Evolutionary conservation across 2,113 vertebrate genomes (phyloP), one percentile per base, ranked within the genome.

Genomic region (Oceanodroma tethys): DNA sequence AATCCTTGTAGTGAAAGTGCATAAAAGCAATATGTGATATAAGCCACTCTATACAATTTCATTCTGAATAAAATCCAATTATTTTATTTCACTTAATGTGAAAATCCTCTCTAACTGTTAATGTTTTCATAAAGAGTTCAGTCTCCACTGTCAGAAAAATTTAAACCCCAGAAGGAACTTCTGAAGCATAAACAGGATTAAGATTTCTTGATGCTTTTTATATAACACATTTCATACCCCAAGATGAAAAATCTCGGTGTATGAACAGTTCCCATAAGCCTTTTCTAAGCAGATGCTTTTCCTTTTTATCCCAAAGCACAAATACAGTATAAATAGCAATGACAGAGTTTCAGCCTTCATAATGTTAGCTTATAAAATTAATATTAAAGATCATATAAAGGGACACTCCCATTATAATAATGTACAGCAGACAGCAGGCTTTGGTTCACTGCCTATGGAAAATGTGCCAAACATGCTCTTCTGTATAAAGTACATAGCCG

Each of bases 111-210:
- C 79, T 55, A 88, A 94, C 55, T 40, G 55, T 68, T 95, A 91
- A 95, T 73, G 29, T 87, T 95, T 95, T 89, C 76, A 96, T 78
- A 72, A 96, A 93, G 70, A 92, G 48, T 67, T 93, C 58, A 47
- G 74, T 65, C 59, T 93, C 52, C 50, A 76, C 36, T 70, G 71
- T 82, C 75, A 80, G 80, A 95, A 96, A 89, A 91, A 93, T 52
- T 45, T 81, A 68, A 91, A 84, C 47, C 88, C 91, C 43, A 17
- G 62, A 89, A 87, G 86, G 82, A 94, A 88, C 25, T 86, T 94
- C 55, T 73, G 68, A 95, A 96, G 95, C 85, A 81, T 94, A 96
- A 97, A 94, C 83, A 91, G 58, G 93, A 96, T 97, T 95, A 96
- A 94, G 91, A 95, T 83, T 93, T 94, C 76, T 92, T 90, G 83